phyloP scores from a whole-genome alignment of 1,140 invertebrate genomes.

The Brachionus paranguensis region DNA sequence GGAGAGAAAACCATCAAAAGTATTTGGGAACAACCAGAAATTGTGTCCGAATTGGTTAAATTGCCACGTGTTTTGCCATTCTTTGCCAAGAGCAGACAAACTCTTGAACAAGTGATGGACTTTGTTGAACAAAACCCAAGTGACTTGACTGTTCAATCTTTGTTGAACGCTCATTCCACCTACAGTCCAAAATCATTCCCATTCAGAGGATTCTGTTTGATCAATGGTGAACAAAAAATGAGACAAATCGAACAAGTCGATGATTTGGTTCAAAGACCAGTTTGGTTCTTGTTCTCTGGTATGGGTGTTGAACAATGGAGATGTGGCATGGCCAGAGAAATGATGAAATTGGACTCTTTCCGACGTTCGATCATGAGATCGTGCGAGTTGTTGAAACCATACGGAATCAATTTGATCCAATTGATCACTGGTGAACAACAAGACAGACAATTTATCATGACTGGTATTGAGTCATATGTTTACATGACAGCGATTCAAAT shows the following conservation, averaged over 20 bases:
- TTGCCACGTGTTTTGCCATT: slow-evolving; percentile 31
- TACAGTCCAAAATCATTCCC: neutral
- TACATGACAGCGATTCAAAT: slow-evolving; percentile 90
- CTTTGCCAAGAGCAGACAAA: neutral
- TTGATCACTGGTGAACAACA: slow-evolving; percentile 65
- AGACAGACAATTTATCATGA: slow-evolving; percentile 66
- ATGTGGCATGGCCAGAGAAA: slow-evolving; percentile 49
- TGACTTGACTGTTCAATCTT: neutral
- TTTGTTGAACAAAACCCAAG: slow-evolving; percentile 23
- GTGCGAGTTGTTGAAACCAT: slow-evolving; percentile 67
- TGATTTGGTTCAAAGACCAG: slow-evolving; percentile 59
- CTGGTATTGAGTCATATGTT: slow-evolving; percentile 81
- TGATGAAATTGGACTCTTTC: slow-evolving; percentile 75
- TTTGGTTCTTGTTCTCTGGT: slow-evolving; percentile 90
- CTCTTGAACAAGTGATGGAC: neutral
- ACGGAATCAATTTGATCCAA: slow-evolving; percentile 72
- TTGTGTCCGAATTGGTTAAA: neutral
- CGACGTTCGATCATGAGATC: slow-evolving; percentile 68
- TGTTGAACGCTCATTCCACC: slow-evolving; percentile 18
- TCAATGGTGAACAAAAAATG: slow-evolving; percentile 35
- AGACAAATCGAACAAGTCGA: slow-evolving; percentile 31
- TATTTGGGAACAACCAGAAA: slow-evolving; percentile 16
- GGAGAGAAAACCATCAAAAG: neutral
- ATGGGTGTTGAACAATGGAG: slow-evolving; percentile 92
- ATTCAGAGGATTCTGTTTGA: slow-evolving; percentile 12